These are phyloP conservation scores for Mormyrops attenuatus DNA, from an alignment of 2,797 vertebrate species.

Conservation along the genomic window DNA sequence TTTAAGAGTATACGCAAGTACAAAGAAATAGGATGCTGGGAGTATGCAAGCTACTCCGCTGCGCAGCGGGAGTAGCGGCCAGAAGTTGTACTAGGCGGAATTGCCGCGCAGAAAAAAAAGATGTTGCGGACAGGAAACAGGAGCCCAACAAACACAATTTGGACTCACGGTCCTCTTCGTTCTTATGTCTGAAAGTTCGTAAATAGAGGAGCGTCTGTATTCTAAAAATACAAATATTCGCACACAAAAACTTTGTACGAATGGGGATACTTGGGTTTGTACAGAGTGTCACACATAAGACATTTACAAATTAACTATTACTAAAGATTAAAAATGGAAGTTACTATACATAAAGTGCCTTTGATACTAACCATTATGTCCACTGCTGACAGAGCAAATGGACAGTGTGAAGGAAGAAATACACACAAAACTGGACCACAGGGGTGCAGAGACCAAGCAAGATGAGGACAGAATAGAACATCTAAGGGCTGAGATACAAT, in stretches of 20 bases:
- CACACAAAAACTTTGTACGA: not conserved
- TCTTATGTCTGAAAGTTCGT: not conserved
- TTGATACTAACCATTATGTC: not conserved
- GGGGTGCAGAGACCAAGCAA: not conserved
- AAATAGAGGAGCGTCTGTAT: not conserved
- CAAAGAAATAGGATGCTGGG: not conserved
- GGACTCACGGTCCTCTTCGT: not conserved
- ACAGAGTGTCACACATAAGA: not conserved
- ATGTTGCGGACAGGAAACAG: not conserved
- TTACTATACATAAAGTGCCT: not conserved
- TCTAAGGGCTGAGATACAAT: not conserved
- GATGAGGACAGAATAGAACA: not conserved
- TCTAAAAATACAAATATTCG: not conserved
- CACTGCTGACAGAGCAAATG: conserved; percentile 12
- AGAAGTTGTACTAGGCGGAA: not conserved
- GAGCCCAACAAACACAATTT: not conserved
- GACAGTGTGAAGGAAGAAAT: not conserved
- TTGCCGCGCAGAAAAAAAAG: not conserved
- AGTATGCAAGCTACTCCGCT: not conserved
- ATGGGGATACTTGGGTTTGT: not conserved
- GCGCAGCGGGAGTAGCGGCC: not conserved
- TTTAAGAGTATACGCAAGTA: not conserved
- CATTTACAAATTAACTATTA: not conserved
- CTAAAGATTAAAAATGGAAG: not conserved
- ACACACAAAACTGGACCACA: not conserved